Evolutionary conservation across 1,140 invertebrate genomes (phyloP), one percentile per base, ranked within the genome.

Genomic region (Temnothorax nylanderi): DNA sequence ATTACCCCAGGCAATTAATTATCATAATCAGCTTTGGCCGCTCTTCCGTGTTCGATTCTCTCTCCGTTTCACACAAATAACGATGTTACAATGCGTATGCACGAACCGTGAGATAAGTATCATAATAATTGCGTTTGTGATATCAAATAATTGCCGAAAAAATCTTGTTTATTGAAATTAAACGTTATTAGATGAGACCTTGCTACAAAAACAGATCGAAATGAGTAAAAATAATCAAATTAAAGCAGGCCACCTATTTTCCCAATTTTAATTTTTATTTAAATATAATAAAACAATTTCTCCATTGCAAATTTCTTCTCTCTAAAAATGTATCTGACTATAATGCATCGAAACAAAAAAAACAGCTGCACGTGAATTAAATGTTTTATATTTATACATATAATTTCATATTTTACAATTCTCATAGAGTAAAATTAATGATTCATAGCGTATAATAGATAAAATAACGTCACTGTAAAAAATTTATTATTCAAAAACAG

Each of bases 1-100:
- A 87, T 90, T 54, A 71, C 87, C 54, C 80, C n/a, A 16, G 49
- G 87, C 85, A 78, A 89, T 91, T 84, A 90, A 89, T 91, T 91
- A 89, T 85, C 80, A 87, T 91, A 91, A 91, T 91, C 90, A 91
- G 87, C 82, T 80, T 80, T 60, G 41, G 37, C 3, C 41, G 51
- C 58, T 54, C 71, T 85, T 56, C 47, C 51, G 49, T 64, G 78
- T 89, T 75, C 74, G 51, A 88, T 85, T 88, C 32, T 62, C 80
- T 21, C 21, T 54, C 16, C 49, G 51, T 41, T 56, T 60, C 18
- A 10, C 41, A 54, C 65, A 58, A 58, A 67, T 86, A 60, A 60
- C n/a, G 11, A 49, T 37, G n/a, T n/a, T n/a, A 18, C 44, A 58
- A 81, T 3, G 2, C 16, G 13, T 44, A 37, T 16, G 21, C 2